These are phyloP conservation scores for Daboia siamensis DNA, from an alignment of 2,113 vertebrate genomes.

Conservation along the genomic window DNA sequence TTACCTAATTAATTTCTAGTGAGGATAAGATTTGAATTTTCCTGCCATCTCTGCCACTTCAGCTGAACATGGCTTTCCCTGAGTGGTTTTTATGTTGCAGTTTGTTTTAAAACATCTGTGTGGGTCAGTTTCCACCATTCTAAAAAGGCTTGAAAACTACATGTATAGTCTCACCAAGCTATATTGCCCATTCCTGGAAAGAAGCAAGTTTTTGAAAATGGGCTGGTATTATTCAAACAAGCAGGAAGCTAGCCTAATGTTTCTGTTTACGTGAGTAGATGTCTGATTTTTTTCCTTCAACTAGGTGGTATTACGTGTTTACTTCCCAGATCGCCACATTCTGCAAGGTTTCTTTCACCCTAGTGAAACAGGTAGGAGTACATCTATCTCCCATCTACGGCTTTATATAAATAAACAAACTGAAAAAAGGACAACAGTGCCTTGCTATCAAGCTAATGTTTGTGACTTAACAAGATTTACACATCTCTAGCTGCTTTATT, in stretches of 20 bases:
- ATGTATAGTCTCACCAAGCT: not conserved
- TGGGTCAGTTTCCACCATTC: not conserved
- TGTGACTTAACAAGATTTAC: not conserved
- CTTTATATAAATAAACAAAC: not conserved
- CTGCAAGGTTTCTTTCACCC: conserved; percentile 91
- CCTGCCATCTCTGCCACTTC: not conserved
- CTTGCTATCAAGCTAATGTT: not conserved
- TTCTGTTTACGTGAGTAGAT: not conserved
- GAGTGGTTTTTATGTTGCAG: not conserved
- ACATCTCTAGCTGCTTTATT: not conserved
- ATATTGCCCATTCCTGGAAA: not conserved
- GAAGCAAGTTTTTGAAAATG: not conserved
- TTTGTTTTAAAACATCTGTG: not conserved
- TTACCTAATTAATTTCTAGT: not conserved
- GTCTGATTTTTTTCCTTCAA: conserved; percentile 32
- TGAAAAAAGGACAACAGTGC: not conserved
- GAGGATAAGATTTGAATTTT: not conserved
- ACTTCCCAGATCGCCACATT: conserved; percentile 89
- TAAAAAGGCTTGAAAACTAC: not conserved
- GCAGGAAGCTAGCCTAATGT: not conserved
- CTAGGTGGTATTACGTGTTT: conserved; percentile 88
- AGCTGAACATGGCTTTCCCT: not conserved
- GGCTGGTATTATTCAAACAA: not conserved
- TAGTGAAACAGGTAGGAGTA: conserved; percentile 81
- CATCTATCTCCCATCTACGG: not conserved